A percentile compares a stretch with the other conserved stretches of the same genome.
Conservation (phyloP, 2,113 vertebrate species). For the Gnathonemus echidnorhynchus region DNA sequence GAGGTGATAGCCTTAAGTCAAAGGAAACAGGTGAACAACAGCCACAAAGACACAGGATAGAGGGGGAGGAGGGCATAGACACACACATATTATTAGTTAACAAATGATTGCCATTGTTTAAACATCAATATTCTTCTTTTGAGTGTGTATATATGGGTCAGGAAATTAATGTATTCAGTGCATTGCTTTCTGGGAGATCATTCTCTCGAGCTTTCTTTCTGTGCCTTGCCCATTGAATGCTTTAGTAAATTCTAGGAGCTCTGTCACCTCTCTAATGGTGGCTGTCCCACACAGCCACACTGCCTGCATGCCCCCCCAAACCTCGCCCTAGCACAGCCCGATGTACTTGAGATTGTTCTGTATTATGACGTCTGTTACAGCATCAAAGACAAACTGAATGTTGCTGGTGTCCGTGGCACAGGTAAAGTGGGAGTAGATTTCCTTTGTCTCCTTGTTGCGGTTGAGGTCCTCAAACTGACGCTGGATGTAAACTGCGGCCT, state of each 20-base stretch:
- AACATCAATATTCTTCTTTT: constrained; percentile 3
- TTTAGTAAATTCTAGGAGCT: constrained; percentile 35
- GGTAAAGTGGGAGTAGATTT: constrained; percentile 97
- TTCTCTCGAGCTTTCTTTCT: constrained; percentile 34
- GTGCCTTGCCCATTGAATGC: constrained; percentile 32
- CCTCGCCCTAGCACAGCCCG: constrained; percentile 83
- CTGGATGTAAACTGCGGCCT: constrained; percentile 95
- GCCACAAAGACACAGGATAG: neutral
- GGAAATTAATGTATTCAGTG: constrained; percentile 62
- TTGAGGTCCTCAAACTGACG: constrained; percentile 99
- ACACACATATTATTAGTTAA: neutral
- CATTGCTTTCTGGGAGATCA: constrained; percentile 45
- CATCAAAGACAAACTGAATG: constrained; percentile 98
- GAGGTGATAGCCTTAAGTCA: constrained; percentile 41
- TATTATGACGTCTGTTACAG: constrained; percentile 98
- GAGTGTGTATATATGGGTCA: constrained; percentile 44
- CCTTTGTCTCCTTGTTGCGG: constrained; percentile 99
- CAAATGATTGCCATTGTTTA: neutral
- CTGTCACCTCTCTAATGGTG: neutral
- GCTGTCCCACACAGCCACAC: neutral
- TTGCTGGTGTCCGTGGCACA: constrained; percentile 84
- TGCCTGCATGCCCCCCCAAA: constrained; percentile 16
- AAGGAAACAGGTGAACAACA: constrained; percentile 30
- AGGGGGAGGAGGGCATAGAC: neutral
- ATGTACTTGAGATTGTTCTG: constrained; percentile 99